Percentiles rank a stretch among this genome's conserved stretches.
Evolutionary conservation across 2,888 invertebrate genomes (phyloP).

Genomic region (Eupeodes luniger): DNA sequence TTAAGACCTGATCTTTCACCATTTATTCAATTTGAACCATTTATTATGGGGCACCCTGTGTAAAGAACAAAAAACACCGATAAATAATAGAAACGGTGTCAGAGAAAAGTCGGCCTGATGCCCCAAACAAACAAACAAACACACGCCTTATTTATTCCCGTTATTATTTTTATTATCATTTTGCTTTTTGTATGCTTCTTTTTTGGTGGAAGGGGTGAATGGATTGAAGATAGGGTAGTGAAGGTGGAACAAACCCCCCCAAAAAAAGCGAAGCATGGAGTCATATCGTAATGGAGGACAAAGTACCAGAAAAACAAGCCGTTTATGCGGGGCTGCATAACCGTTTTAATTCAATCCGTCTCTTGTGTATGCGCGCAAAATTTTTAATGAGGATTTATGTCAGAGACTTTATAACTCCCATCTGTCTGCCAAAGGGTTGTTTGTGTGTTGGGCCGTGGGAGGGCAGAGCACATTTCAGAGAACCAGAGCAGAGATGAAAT

Average conservation of each 20-base stretch:
- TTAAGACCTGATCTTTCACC: no score
- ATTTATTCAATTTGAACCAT: no score
- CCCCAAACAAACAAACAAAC: conserved; percentile 60
- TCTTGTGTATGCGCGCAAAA: conserved; percentile 58
- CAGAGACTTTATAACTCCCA: conserved; percentile 47
- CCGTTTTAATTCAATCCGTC: conserved; percentile 67
- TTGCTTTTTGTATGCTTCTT: background rate
- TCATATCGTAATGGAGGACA: conserved; percentile 30
- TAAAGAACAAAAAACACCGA: conserved; percentile 34
- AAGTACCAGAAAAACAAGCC: conserved; percentile 48
- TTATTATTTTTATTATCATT: conserved; percentile 36
- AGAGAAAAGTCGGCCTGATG: conserved; percentile 20
- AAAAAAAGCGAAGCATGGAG: background rate
- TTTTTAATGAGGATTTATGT: conserved; percentile 67
- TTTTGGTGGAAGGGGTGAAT: background rate
- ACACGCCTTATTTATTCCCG: conserved; percentile 41
- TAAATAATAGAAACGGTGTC: conserved; percentile 57
- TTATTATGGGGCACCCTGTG: no score
- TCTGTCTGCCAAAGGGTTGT: conserved; percentile 35
- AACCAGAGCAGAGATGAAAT: no score
- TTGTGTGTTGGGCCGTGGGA: conserved; percentile 1
- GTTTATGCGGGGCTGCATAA: conserved; percentile 32
- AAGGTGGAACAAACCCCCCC: background rate
- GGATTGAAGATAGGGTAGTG: background rate
- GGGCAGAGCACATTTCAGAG: background rate